Conservation (phyloP, 2,888 invertebrate genomes). For the Sminthurinus aureus region DNA sequence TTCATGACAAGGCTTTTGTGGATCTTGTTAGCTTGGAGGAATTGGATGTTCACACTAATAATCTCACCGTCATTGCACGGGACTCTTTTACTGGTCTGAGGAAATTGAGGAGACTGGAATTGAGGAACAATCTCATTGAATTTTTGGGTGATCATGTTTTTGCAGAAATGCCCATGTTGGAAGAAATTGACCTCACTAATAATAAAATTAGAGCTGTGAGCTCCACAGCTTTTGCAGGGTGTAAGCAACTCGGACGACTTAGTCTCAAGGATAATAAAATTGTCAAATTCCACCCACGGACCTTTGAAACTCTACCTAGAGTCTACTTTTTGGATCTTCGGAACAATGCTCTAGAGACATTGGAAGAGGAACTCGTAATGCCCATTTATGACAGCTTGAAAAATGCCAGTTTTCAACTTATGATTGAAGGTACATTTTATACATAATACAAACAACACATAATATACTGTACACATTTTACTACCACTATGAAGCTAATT, state of each 20-base stretch:
- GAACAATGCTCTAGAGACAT: constrained; percentile 77
- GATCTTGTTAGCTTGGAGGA: constrained; percentile 59
- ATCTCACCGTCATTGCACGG: constrained; percentile 76
- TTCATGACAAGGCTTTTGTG: constrained; percentile 61
- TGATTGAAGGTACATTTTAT: constrained; percentile 79
- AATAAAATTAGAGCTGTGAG: constrained; percentile 72
- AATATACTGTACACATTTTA: too few relatives aligned
- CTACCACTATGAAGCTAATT: too few relatives aligned
- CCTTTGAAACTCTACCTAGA: constrained; percentile 77
- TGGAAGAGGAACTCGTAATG: constrained; percentile 78
- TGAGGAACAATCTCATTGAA: constrained; percentile 77
- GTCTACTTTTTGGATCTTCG: constrained; percentile 79
- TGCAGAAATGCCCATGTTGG: constrained; percentile 77
- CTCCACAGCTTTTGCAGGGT: constrained; percentile 78
- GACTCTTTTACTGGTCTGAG: constrained; percentile 81
- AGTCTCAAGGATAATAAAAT: constrained; percentile 80
- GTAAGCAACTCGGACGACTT: constrained; percentile 75
- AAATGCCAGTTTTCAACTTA: constrained; percentile 76
- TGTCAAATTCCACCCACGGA: constrained; percentile 73
- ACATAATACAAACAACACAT: too few relatives aligned
- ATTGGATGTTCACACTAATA: constrained; percentile 66
- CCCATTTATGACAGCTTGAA: constrained; percentile 81
- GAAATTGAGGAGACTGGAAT: constrained; percentile 75
- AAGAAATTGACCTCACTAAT: constrained; percentile 72
- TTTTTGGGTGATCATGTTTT: constrained; percentile 82